A percentile compares a stretch with the other conserved stretches of the same genome.
Conservation (phyloP, 1,140 invertebrate genomes). For the Nixonia krombeini region DNA sequence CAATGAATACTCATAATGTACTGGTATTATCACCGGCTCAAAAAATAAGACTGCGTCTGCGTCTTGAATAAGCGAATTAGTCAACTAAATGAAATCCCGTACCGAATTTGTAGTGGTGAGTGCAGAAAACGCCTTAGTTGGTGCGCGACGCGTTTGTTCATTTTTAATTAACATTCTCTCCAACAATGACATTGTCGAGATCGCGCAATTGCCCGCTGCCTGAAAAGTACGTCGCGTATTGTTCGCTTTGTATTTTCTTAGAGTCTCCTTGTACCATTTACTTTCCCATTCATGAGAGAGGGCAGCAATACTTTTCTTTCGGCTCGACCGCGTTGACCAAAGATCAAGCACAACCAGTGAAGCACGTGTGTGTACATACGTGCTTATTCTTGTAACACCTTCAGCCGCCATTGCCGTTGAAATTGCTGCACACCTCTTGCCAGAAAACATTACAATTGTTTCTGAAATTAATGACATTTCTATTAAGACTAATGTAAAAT, state of each 20-base stretch:
- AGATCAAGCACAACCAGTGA: conserved; percentile 54
- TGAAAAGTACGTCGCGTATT: conserved; percentile 31
- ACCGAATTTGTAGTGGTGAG: too few relatives aligned
- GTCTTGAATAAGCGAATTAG: too few relatives aligned
- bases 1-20: too few relatives aligned
- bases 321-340: conserved; percentile 36
- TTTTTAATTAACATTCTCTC: conserved; percentile 39
- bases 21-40: too few relatives aligned
- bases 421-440: too few relatives aligned
- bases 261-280: conserved; percentile 51
- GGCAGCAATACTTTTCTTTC: conserved; percentile 39
- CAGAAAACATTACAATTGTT: too few relatives aligned
- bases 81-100: too few relatives aligned
- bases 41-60: too few relatives aligned
- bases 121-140: not conserved
- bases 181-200: conserved; percentile 43
- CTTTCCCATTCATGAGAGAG: conserved; percentile 42
- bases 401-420: too few relatives aligned
- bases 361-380: not conserved
- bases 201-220: conserved; percentile 43
- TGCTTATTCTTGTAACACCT: not conserved
- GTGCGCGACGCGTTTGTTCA: not conserved
- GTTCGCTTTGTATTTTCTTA: conserved; percentile 47
- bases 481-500: too few relatives aligned
- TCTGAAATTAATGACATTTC: too few relatives aligned